Percentiles rank a stretch among this genome's conserved stretches.
These are phyloP conservation scores for Drosophila nikananu DNA, from an alignment of 1,140 invertebrate genomes.

Conservation along the genomic window DNA sequence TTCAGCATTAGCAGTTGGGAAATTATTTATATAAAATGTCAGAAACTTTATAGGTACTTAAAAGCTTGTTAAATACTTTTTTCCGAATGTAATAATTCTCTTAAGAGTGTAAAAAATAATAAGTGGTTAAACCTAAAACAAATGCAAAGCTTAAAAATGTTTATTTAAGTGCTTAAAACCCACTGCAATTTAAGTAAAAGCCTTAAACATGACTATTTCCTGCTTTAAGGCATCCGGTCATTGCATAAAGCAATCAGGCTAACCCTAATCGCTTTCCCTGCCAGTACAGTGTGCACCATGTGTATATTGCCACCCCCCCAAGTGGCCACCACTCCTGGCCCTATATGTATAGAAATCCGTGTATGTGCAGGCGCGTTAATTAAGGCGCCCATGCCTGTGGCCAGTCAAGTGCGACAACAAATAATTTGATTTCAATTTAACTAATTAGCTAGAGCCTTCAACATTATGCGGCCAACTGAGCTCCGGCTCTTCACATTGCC, in stretches of 20 bases:
- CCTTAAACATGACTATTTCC: neutral
- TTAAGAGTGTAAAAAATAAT: too few species aligned
- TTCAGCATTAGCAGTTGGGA: neutral
- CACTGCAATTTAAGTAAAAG: neutral
- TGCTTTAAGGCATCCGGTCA: constrained; percentile 3
- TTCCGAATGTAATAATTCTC: too few species aligned
- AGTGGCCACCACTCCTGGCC: neutral
- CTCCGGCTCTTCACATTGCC: constrained; percentile 23
- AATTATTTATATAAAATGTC: neutral
- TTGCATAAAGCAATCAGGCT: constrained; percentile 51
- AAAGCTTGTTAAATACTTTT: neutral
- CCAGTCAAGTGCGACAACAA: constrained; percentile 84
- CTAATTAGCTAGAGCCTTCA: constrained; percentile 81
- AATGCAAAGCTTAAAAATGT: neutral
- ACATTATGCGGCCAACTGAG: constrained; percentile 61
- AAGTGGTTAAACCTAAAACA: neutral
- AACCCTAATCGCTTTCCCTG: constrained; percentile 40
- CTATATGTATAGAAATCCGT: constrained; percentile 13
- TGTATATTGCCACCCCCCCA: constrained; percentile 8
- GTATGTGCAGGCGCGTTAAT: constrained; percentile 73
- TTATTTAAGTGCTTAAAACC: neutral
- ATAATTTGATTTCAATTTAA: constrained; percentile 85
- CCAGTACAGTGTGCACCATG: constrained; percentile 15
- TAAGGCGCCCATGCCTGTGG: constrained; percentile 81
- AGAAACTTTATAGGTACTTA: too few species aligned